Evolutionary conservation across 2,113 vertebrate species (phyloP).

Genomic region (Mesitornis unicolor): DNA sequence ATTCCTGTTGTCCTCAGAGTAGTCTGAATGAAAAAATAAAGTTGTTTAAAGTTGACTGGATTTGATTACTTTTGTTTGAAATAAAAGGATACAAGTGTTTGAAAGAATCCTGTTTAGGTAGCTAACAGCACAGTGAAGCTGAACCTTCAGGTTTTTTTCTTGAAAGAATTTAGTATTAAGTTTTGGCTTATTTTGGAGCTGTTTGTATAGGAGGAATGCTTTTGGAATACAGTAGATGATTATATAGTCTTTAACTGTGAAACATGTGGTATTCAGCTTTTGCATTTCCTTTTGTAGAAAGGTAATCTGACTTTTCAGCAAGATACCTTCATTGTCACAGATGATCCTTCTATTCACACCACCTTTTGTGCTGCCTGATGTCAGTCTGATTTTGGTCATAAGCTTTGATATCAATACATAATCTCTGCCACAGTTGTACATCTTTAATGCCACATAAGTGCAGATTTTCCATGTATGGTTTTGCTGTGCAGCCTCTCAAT

Average conservation of each 20-base stretch:
- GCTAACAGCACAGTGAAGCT: neutral
- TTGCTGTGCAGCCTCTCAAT: neutral
- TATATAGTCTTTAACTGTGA: neutral
- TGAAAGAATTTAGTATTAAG: neutral
- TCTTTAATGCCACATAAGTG: accelerated
- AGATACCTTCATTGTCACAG: neutral
- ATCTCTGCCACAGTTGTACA: neutral
- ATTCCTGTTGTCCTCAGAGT: neutral
- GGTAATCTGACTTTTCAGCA: neutral
- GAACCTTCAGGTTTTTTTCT: neutral
- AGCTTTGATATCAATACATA: neutral
- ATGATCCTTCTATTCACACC: neutral
- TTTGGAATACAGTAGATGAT: neutral
- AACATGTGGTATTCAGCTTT: neutral
- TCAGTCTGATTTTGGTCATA: neutral
- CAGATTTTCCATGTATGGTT: neutral
- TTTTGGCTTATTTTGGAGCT: neutral
- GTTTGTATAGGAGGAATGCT: neutral
- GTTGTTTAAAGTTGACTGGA: neutral
- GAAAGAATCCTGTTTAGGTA: neutral
- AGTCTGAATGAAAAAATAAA: neutral
- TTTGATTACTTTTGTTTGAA: neutral
- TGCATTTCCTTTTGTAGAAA: neutral
- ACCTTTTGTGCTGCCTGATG: neutral
- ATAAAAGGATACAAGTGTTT: neutral